phyloP scores from a whole-genome alignment of 2,113 vertebrate species.

The Etheostoma spectabile region DNA sequence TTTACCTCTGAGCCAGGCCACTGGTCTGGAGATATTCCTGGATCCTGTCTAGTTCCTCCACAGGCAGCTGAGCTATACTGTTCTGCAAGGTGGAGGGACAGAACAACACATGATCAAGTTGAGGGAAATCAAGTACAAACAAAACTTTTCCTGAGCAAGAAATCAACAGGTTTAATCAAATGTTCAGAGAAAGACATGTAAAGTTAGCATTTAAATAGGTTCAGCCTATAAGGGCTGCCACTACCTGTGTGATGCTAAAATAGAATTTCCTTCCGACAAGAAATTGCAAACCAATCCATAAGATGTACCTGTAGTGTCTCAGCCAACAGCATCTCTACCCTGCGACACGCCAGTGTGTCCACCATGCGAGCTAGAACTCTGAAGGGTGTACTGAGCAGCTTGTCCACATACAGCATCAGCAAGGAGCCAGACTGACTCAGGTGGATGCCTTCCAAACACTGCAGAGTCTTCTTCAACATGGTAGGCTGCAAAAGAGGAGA shows the following conservation, averaged over 20 bases:
- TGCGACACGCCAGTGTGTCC: slow-evolving; percentile 95
- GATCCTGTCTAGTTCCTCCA: slow-evolving; percentile 93
- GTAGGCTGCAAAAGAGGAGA: slow-evolving; percentile 85
- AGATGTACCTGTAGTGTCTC: slow-evolving; percentile 91
- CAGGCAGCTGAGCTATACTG: slow-evolving; percentile 91
- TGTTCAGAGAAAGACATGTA: neutral
- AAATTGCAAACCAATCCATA: neutral
- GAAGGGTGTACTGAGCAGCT: slow-evolving; percentile 92
- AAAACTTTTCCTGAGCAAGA: neutral
- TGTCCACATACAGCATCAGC: slow-evolving; percentile 93
- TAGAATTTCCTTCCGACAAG: neutral
- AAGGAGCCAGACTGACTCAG: slow-evolving; percentile 97
- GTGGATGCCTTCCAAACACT: slow-evolving; percentile 98
- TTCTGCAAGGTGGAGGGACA: slow-evolving; percentile 84
- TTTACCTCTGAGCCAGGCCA: slow-evolving; percentile 92
- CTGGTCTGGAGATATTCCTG: slow-evolving; percentile 95
- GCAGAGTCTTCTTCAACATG: slow-evolving; percentile 93
- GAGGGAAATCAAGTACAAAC: neutral
- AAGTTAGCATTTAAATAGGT: neutral
- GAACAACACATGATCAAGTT: neutral
- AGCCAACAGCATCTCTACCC: slow-evolving; percentile 97
- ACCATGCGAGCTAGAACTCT: slow-evolving; percentile 96
- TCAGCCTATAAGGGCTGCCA: neutral
- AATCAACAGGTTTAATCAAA: neutral
- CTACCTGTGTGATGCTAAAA: neutral